Conservation (phyloP, 2,113 vertebrate species). For the Nesospiza acunhae region DNA sequence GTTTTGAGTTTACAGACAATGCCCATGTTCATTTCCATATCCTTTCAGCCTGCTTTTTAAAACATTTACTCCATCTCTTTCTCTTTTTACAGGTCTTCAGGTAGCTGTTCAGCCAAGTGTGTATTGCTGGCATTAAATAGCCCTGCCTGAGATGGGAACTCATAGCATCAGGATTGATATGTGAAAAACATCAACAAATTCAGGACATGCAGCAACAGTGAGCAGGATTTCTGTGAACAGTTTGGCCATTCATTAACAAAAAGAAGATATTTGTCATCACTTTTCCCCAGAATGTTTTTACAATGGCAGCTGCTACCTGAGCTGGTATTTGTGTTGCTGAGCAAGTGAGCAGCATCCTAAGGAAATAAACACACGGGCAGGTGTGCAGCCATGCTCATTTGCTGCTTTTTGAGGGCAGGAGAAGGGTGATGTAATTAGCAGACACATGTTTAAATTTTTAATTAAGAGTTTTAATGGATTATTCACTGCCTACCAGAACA, state of each 20-base stretch:
- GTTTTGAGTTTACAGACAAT: neutral
- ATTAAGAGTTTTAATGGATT: slow-evolving; percentile 69
- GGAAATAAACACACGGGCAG: slow-evolving; percentile 52
- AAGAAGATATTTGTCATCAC: slow-evolving; percentile 47
- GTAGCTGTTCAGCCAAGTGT: neutral
- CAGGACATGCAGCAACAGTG: neutral
- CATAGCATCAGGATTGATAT: neutral
- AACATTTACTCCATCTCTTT: neutral
- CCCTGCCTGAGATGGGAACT: neutral
- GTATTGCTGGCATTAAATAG: neutral
- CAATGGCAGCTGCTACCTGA: slow-evolving; percentile 65
- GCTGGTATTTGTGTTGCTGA: slow-evolving; percentile 52
- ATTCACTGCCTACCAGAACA: slow-evolving; percentile 59
- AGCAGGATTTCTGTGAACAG: slow-evolving; percentile 3
- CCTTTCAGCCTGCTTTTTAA: neutral
- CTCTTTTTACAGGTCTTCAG: neutral
- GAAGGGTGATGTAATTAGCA: slow-evolving; percentile 65
- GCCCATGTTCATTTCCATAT: neutral
- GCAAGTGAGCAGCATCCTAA: slow-evolving; percentile 56
- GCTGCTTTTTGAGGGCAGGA: slow-evolving; percentile 52
- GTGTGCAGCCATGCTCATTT: slow-evolving; percentile 56
- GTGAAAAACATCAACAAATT: neutral
- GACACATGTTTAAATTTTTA: slow-evolving; percentile 68
- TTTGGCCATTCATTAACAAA: slow-evolving; percentile 26
- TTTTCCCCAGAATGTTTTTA: slow-evolving; percentile 33